Base-by-base conservation (phyloP, 2,797 vertebrate genomes). In the Gallinago stenura region DNA sequence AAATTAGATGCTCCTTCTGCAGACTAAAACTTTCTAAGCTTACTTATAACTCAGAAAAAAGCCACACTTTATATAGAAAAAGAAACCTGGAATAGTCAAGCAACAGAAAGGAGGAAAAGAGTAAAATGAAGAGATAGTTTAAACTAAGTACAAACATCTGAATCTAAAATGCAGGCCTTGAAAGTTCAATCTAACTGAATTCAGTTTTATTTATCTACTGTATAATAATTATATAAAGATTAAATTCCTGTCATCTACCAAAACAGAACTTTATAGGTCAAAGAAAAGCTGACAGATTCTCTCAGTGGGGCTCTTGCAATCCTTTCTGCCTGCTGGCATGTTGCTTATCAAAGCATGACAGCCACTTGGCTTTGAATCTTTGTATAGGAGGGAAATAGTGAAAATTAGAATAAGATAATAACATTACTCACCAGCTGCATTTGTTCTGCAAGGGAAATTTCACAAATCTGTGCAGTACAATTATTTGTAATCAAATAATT, bases 301-400 rank as follows among this genome's bases (percentile, higher is more conserved):
- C 89, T 91, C 85, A 58, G 66, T 50, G 30, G 64, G 94, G 28
- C 56, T 93, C 62, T 39, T 70, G 53, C 56, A 56, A n/a, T 68
- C 62, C 75, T 95, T 88, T 95, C 53, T 92, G 89, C 91, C 95
- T 89, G n/a, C 81, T 82, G 73, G 90, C 70, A 8, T 43, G 77
- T 90, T 97, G 86, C 57, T 92, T 90, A 90, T 39, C 56, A 66
- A 95, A 95, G 81, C 91, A 28, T 87, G 68, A 89, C 75, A 85
- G 41, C 54, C 51, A 64, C 48, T 96, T 95, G 70, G 70, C 90
- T 87, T 90, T 89, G 73, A 76, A 25, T 90, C 73, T 61, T 87
- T 90, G 83, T 53, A 93, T 30, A 77, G 68, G 43, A 82, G 53
- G 50, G 28, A 80, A 80, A 58, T n/a, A 50, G n/a, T 87, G 85